phyloP scores from a whole-genome alignment of 2,888 invertebrate species.

The Drosophila infuscata region DNA sequence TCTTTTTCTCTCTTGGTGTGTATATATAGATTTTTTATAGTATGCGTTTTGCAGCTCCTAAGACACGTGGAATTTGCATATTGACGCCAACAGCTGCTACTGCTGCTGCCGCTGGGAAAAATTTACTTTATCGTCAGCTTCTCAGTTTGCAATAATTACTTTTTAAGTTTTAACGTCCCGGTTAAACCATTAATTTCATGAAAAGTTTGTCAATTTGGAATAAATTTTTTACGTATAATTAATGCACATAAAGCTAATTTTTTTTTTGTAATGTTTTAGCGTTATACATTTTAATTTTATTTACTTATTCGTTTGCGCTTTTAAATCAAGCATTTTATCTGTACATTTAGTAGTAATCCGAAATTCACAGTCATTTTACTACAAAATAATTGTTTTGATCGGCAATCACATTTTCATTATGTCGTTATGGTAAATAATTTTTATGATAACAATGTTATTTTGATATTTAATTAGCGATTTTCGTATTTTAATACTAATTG shows the following conservation, averaged over 20 bases:
- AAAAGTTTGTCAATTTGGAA: neutral
- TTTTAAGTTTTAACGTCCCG: neutral
- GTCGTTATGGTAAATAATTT: neutral
- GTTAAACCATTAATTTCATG: neutral
- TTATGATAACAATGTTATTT: neutral
- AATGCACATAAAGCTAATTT: neutral
- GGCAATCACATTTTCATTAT: neutral
- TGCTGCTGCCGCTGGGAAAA: slow-evolving; percentile 16
- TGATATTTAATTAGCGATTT: neutral
- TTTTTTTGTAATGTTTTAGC: neutral
- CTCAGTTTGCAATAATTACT: slow-evolving; percentile 15
- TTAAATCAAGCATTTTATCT: neutral
- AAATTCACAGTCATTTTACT: slow-evolving; percentile 30
- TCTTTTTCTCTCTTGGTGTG: neutral
- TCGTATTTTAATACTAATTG: neutral
- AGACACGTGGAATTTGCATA: slow-evolving; percentile 78
- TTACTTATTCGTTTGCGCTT: neutral
- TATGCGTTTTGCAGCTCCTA: slow-evolving; percentile 46
- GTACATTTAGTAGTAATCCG: neutral
- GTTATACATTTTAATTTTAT: neutral
- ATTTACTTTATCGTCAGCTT: slow-evolving; percentile 3
- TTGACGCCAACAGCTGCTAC: slow-evolving; percentile 39
- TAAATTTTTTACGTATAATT: neutral
- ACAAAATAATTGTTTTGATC: neutral
- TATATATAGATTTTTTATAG: slow-evolving; percentile 2